phyloP scores from a whole-genome alignment of 2,113 vertebrate species.

The Asarcornis scutulata region DNA sequence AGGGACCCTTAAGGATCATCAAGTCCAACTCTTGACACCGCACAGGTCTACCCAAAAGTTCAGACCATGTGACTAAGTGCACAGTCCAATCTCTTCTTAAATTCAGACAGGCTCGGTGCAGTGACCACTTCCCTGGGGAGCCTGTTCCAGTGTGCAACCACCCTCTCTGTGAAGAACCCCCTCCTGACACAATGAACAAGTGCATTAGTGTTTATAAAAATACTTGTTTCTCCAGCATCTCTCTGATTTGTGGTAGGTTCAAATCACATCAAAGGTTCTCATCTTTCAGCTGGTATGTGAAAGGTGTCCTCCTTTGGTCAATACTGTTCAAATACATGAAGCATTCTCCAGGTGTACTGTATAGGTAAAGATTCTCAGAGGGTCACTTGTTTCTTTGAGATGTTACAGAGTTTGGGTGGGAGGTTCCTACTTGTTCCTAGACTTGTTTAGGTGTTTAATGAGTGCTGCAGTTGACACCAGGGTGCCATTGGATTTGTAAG shows the following conservation, averaged over 20 bases:
- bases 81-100: no score
- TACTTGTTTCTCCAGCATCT: fast-evolving
- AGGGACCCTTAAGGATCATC: no score
- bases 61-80: no score
- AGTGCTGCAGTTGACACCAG: background rate
- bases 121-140: no score
- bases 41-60: no score
- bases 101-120: no score
- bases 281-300: background rate
- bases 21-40: no score
- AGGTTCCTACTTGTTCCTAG: background rate
- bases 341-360: background rate
- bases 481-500: background rate
- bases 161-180: no score
- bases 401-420: background rate
- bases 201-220: background rate
- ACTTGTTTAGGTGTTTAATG: background rate
- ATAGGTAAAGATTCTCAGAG: background rate
- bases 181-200: no score
- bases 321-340: fast-evolving
- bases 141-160: no score
- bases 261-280: background rate
- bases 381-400: background rate
- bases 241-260: background rate
- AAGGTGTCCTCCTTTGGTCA: background rate